phyloP scores from a whole-genome alignment of 2,797 vertebrate genomes.

The Pseudochirops corinnae region DNA sequence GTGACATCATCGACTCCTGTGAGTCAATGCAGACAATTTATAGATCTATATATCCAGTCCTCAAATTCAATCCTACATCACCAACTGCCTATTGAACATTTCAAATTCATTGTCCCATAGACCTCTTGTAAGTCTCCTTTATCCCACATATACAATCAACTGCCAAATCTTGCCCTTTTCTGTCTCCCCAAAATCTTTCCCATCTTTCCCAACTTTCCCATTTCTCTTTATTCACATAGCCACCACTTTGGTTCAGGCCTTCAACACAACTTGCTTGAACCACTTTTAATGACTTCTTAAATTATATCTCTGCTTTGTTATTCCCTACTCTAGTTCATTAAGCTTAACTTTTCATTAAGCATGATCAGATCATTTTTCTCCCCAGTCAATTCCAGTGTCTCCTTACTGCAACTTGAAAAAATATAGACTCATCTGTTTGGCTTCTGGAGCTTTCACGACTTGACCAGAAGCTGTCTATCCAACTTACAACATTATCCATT shows the following conservation, averaged over 20 bases:
- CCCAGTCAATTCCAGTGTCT: background rate
- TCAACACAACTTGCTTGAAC: too few relatives aligned
- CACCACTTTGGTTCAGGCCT: too few relatives aligned
- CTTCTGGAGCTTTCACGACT: background rate
- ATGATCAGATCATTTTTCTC: background rate
- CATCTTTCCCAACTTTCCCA: background rate
- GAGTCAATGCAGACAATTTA: background rate
- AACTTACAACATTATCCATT: background rate
- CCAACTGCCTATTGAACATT: background rate
- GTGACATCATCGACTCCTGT: background rate
- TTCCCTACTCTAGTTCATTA: too few relatives aligned
- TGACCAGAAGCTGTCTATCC: background rate
- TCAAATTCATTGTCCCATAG: background rate
- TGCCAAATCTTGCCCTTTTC: background rate
- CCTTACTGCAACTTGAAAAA: background rate
- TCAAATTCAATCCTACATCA: background rate
- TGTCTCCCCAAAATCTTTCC: background rate
- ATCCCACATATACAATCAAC: background rate
- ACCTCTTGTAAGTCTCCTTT: background rate
- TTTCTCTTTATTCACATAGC: background rate
- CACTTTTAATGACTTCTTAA: too few relatives aligned
- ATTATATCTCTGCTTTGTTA: too few relatives aligned
- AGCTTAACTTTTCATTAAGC: background rate
- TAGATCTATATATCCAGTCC: background rate
- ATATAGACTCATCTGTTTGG: background rate